Evolutionary conservation across 2,113 vertebrate genomes (phyloP).

Genomic region (Grus americana): DNA sequence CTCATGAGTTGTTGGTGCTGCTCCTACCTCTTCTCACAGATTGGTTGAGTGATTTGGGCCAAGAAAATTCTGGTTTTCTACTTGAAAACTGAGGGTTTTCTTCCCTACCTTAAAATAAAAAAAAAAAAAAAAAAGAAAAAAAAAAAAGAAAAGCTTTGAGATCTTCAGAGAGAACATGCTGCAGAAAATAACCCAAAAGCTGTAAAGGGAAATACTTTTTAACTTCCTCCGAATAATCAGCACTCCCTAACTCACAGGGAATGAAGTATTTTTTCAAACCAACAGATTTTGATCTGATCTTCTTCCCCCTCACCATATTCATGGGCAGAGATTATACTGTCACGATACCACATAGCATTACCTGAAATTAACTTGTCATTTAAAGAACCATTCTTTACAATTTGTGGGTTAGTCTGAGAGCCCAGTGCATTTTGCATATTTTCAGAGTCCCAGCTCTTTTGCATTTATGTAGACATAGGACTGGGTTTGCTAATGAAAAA

Average conservation of each 20-base stretch:
- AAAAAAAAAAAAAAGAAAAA: background rate
- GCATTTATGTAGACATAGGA: background rate
- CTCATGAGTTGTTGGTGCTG: background rate
- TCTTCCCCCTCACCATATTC: background rate
- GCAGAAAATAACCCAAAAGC: slow-evolving; percentile 2
- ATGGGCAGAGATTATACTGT: background rate
- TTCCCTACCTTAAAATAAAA: background rate
- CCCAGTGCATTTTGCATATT: background rate
- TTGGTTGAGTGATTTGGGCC: background rate
- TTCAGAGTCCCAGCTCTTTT: background rate
- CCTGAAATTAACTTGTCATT: background rate
- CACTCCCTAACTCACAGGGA: background rate
- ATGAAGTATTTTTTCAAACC: background rate
- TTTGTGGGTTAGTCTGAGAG: background rate
- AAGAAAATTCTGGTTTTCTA: background rate
- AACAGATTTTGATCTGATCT: background rate
- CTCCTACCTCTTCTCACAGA: background rate
- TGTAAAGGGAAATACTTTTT: background rate
- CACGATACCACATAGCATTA: background rate
- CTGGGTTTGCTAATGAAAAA: background rate
- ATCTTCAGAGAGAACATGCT: background rate
- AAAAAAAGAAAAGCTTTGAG: background rate
- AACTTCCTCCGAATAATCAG: background rate
- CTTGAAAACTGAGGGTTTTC: background rate
- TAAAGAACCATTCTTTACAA: background rate